These are phyloP conservation scores for Campylomormyrus tamandua DNA, from an alignment of 2,113 vertebrate species.

Conservation along the genomic window DNA sequence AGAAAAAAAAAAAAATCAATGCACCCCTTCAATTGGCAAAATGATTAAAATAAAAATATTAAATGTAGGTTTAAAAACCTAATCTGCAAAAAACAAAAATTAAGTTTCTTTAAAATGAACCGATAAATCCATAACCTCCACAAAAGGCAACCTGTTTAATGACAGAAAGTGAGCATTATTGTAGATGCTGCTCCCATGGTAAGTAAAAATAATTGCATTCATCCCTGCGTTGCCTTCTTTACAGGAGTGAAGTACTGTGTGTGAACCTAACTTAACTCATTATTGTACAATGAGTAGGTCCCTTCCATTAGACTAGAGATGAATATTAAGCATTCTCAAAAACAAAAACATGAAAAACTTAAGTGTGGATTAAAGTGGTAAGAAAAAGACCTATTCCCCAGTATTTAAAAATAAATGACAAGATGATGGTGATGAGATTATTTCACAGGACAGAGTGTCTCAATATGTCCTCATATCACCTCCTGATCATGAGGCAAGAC, in stretches of 20 bases:
- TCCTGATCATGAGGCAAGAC: background rate
- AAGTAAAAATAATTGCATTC: background rate
- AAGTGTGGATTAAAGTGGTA: background rate
- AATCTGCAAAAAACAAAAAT: background rate
- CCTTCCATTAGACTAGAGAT: slow-evolving; percentile 2
- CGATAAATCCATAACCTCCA: background rate
- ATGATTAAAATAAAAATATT: background rate
- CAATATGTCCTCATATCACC: background rate
- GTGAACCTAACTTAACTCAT: background rate
- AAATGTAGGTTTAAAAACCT: background rate
- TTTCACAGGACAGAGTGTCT: background rate
- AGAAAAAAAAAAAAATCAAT: background rate
- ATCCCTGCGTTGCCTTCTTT: background rate
- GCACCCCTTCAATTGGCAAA: background rate
- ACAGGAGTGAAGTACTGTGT: background rate
- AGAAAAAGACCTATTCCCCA: background rate
- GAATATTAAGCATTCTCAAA: background rate
- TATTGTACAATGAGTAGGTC: background rate
- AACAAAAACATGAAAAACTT: background rate
- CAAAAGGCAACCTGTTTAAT: background rate
- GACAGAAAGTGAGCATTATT: background rate
- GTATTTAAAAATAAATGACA: background rate
- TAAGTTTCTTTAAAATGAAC: background rate
- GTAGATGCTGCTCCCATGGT: background rate
- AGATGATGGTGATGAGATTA: background rate